These are phyloP conservation scores for Halcyon leucocephala DNA, from an alignment of 2,797 vertebrate genomes.

Conservation along the genomic window DNA sequence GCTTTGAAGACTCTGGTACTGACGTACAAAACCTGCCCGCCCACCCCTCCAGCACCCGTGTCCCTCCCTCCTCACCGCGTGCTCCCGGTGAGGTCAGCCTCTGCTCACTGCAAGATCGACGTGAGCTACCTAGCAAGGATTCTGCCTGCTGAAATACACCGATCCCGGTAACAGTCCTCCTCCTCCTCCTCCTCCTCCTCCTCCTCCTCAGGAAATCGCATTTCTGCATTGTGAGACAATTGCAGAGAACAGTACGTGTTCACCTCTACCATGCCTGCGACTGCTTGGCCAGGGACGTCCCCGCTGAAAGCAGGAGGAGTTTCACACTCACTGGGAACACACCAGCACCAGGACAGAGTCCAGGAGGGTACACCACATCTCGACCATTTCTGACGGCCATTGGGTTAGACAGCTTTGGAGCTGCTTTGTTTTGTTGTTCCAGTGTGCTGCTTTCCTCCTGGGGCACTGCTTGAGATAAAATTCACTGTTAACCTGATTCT, in stretches of 20 bases:
- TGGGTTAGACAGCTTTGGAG: background rate
- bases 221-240: background rate
- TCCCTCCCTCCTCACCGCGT: background rate
- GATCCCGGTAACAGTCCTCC: no score
- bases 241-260: background rate
- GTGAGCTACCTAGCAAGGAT: background rate
- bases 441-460: background rate
- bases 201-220: background rate
- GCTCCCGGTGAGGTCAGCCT: background rate
- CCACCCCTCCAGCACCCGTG: background rate
- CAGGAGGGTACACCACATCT: background rate
- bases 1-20: background rate
- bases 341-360: background rate
- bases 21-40: background rate
- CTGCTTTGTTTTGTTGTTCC: background rate
- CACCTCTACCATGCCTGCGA: background rate
- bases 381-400: background rate
- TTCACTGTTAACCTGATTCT: background rate
- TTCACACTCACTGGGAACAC: background rate
- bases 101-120: background rate
- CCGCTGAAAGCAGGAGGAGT: background rate
- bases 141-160: rapidly evolving
- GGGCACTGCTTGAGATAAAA: background rate
- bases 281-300: background rate
- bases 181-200: background rate